Conservation (phyloP, 2,113 vertebrate species). For the Bostrychus sinensis region DNA sequence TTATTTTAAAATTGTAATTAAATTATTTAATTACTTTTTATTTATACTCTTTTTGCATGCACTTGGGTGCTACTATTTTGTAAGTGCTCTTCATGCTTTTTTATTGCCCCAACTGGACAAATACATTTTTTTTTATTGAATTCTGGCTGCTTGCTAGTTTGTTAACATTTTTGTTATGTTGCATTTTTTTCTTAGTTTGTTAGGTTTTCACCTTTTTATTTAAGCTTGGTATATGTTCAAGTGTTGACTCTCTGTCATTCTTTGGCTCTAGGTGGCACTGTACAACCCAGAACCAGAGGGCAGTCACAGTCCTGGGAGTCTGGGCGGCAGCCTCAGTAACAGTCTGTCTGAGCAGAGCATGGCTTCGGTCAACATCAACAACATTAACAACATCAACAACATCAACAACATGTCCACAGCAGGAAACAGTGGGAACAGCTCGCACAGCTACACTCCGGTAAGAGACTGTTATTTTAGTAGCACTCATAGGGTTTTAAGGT, state of each 20-base stretch:
- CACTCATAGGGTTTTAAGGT: neutral
- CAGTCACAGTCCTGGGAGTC: slow-evolving; percentile 85
- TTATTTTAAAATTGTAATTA: too few relatives aligned
- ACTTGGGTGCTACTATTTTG: too few relatives aligned
- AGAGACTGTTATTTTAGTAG: slow-evolving; percentile 36
- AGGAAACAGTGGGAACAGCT: neutral
- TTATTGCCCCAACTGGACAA: too few relatives aligned
- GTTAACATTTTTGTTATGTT: too few relatives aligned
- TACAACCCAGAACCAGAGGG: slow-evolving; percentile 86
- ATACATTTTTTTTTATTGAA: too few relatives aligned
- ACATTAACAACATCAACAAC: slow-evolving; percentile 80
- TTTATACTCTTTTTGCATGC: too few relatives aligned
- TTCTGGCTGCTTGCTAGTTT: too few relatives aligned
- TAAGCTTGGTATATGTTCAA: too few relatives aligned
- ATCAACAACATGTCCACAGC: slow-evolving; percentile 77
- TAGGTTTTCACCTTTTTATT: slow-evolving; percentile 1
- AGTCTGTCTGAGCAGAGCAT: slow-evolving; percentile 88
- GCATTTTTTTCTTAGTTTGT: too few relatives aligned
- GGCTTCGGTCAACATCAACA: slow-evolving; percentile 86
- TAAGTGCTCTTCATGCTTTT: too few relatives aligned
- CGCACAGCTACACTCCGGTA: slow-evolving; percentile 82
- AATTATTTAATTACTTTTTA: too few relatives aligned
- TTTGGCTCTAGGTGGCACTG: slow-evolving; percentile 78
- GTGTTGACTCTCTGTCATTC: slow-evolving; percentile 21
- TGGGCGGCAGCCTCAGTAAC: slow-evolving; percentile 88